These are phyloP conservation scores for Anthoscopus minutus DNA, from an alignment of 2,113 vertebrate species.

Conservation along the genomic window DNA sequence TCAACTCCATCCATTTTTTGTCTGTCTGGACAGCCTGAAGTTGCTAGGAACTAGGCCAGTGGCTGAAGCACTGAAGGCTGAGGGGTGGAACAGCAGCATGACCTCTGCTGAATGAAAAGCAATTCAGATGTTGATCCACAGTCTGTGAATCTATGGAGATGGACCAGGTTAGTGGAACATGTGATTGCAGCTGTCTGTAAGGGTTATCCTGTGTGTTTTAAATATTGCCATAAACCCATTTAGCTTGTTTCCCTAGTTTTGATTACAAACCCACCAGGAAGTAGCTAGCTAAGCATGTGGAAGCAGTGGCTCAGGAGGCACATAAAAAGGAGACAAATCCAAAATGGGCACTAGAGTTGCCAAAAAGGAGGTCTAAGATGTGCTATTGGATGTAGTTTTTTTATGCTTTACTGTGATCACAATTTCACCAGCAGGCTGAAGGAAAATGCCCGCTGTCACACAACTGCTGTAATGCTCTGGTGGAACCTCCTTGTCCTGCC, in stretches of 20 bases:
- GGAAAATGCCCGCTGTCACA: not conserved
- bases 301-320: not conserved
- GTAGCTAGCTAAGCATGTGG: not conserved
- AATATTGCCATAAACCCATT: not conserved
- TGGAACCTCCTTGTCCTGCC: not conserved
- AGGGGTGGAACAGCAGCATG: not conserved
- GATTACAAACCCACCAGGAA: not conserved
- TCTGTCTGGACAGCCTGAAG: not conserved
- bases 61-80: not conserved
- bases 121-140: not conserved
- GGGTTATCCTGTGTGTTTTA: not conserved
- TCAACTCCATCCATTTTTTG: not conserved
- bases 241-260: not conserved
- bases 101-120: not conserved
- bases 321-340: not conserved
- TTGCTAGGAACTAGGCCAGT: not conserved
- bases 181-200: not conserved
- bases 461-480: not conserved
- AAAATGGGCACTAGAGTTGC: not conserved
- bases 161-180: fast-evolving
- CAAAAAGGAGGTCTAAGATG: not conserved
- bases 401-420: not conserved
- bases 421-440: not conserved
- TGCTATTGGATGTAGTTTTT: not conserved
- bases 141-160: not conserved